These are phyloP conservation scores for Antechinus stuartii DNA, from an alignment of 2,113 vertebrate species.

Conservation along the genomic window DNA sequence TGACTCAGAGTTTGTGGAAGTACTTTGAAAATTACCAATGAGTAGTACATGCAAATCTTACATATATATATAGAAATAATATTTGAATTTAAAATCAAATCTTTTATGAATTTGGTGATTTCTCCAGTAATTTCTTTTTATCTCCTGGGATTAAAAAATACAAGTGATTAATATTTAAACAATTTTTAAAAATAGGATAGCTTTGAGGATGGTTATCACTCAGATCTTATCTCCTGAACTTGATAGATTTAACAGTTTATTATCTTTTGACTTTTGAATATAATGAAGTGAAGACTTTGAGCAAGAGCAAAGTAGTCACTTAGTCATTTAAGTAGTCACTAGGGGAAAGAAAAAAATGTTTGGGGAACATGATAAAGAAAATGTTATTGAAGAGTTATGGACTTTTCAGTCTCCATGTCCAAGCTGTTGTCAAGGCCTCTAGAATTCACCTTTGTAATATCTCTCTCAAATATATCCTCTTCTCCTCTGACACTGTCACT, in stretches of 20 bases:
- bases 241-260: constrained; percentile 25
- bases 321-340: constrained; percentile 5
- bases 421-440: background rate
- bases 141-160: background rate
- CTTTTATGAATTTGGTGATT: background rate
- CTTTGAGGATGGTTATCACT: background rate
- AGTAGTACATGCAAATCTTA: background rate
- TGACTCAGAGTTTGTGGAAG: background rate
- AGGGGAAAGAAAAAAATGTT: constrained; percentile 14
- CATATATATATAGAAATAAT: background rate
- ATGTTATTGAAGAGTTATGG: background rate
- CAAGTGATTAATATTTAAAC: background rate
- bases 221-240: background rate
- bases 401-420: background rate
- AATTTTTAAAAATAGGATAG: constrained; percentile 11
- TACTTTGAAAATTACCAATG: background rate
- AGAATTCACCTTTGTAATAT: background rate
- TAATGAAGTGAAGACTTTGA: constrained; percentile 8
- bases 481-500: background rate
- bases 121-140: background rate
- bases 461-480: background rate
- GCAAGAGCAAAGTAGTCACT: constrained; percentile 4
- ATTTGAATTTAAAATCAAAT: background rate
- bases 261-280: background rate
- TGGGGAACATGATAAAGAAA: constrained; percentile 34